These are phyloP conservation scores for Pheosia gnoma DNA, from an alignment of 2,888 invertebrate species.

Conservation along the genomic window DNA sequence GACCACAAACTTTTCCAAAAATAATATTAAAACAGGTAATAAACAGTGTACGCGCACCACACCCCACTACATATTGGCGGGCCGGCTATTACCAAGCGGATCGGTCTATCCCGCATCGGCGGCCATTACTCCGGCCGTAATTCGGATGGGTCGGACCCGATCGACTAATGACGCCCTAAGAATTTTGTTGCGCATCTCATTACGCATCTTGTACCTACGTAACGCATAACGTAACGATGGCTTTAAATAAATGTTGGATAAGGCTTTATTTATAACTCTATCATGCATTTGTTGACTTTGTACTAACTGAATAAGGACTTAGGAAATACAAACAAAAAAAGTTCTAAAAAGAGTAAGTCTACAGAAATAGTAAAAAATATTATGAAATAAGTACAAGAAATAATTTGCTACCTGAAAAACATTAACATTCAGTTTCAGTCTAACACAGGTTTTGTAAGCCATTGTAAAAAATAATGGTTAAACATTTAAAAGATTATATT, in stretches of 20 bases:
- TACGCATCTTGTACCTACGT: conserved; percentile 30
- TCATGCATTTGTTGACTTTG: background rate
- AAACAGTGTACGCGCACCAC: conserved; percentile 44
- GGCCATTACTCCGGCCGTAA: conserved; percentile 51
- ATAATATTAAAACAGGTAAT: background rate
- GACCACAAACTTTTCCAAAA: too few relatives aligned
- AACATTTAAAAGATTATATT: too few relatives aligned
- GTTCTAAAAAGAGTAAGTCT: too few relatives aligned
- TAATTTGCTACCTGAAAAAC: too few relatives aligned
- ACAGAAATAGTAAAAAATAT: too few relatives aligned
- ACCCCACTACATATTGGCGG: conserved; percentile 65
- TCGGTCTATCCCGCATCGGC: conserved; percentile 54
- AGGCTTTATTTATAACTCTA: conserved; percentile 3
- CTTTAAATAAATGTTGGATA: conserved; percentile 2
- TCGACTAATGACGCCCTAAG: conserved; percentile 62
- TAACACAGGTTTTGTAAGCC: too few relatives aligned
- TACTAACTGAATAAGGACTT: too few relatives aligned
- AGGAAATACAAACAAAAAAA: too few relatives aligned
- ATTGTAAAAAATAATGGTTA: too few relatives aligned
- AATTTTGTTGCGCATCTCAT: conserved; percentile 62
- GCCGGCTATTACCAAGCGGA: conserved; percentile 58
- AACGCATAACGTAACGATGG: conserved; percentile 4
- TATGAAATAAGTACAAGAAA: too few relatives aligned
- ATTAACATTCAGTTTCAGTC: too few relatives aligned
- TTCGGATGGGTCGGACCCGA: conserved; percentile 47